These are phyloP conservation scores for Abrostola tripartita DNA, from an alignment of 2,888 invertebrate genomes.

Conservation along the genomic window DNA sequence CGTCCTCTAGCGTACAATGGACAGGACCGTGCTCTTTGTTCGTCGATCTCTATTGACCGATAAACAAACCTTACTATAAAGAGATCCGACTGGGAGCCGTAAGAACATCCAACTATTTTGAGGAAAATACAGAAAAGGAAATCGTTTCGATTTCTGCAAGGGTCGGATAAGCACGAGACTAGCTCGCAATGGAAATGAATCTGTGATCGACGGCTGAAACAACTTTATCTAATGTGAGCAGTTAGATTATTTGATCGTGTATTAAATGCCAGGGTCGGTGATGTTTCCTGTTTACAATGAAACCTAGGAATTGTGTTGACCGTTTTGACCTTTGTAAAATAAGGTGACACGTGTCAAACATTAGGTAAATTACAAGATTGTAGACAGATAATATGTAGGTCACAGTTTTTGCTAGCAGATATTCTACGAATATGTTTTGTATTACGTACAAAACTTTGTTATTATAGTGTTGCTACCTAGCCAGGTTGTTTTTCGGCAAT, in stretches of 20 bases:
- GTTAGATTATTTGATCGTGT: conserved; percentile 16
- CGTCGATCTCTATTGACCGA: conserved; percentile 67
- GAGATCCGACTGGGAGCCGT: conserved; percentile 65
- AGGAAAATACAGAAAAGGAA: conserved; percentile 68
- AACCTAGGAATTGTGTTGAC: conserved; percentile 21
- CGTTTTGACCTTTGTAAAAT: conserved; percentile 36
- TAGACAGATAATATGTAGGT: conserved; percentile 26
- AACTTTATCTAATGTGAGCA: conserved; percentile 44
- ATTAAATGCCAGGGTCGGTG: conserved; percentile 38
- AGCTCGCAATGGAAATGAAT: conserved; percentile 61
- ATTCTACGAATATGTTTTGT: background rate
- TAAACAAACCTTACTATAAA: conserved; percentile 74
- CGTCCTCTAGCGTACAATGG: conserved; percentile 63
- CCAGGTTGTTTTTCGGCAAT: too few species aligned
- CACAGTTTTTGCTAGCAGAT: background rate
- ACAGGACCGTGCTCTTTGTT: conserved; percentile 67
- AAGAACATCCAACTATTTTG: conserved; percentile 64
- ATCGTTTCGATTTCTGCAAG: conserved; percentile 59
- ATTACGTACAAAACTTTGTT: too few species aligned
- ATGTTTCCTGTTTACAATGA: conserved; percentile 13
- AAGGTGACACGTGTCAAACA: conserved; percentile 12
- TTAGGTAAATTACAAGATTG: background rate
- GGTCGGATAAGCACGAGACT: conserved; percentile 59
- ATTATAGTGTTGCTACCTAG: too few species aligned
- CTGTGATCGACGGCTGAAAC: conserved; percentile 56